Base-by-base conservation (phyloP, 2,888 invertebrate genomes). In the Tinea pellionella region DNA sequence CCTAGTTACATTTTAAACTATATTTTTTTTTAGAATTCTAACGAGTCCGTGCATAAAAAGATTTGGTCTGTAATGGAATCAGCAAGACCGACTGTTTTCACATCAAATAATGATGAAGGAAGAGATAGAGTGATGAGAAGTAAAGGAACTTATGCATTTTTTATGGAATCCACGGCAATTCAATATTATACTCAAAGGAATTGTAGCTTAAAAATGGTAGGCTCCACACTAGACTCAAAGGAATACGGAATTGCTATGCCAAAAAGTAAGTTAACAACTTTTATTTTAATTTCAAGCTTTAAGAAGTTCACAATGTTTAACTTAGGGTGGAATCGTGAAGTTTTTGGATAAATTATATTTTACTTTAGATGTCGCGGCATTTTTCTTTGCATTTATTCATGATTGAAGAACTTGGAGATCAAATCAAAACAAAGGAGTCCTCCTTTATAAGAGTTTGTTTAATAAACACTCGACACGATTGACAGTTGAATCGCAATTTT, bases 121-220 rank as follows among this genome's bases (percentile, higher is more conserved):
- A 93, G 95, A 1, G 92, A 94, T 18, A 89, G 95, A 56, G 97
- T 98, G 0, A 73, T 89, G 41, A 90, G 89, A 70, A 92, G 90
- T 60, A 92, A 92, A 71, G 92, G 92, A 30, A 91, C 89, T 64
- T 99, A 95, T 77, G 98, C 97, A 1, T 99, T 96, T 75, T 91
- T 99, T 63, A 97, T 98, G 96, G 99, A 99, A 86, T 97, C 97
- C 32, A 94, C 97, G 0, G 93, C 94, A 19, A 92, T 99, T 67
- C 97, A 98, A 76, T 99, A 97, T 80, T 93, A 92, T 66, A 92
- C 92, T 63, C 93, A 95, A 74, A 89, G 93, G 64, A 89, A 94
- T 70, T 97, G 97, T 75, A 91, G 93, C 62, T 89, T 97, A 62
- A 93, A 89, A 62, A 92, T 93, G 88, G 91, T 95, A 32, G 95